A percentile compares a stretch with the other conserved stretches of the same genome.
Evolutionary conservation across 2,113 vertebrate species (phyloP).

Genomic region (Solenodon paradoxus): DNA sequence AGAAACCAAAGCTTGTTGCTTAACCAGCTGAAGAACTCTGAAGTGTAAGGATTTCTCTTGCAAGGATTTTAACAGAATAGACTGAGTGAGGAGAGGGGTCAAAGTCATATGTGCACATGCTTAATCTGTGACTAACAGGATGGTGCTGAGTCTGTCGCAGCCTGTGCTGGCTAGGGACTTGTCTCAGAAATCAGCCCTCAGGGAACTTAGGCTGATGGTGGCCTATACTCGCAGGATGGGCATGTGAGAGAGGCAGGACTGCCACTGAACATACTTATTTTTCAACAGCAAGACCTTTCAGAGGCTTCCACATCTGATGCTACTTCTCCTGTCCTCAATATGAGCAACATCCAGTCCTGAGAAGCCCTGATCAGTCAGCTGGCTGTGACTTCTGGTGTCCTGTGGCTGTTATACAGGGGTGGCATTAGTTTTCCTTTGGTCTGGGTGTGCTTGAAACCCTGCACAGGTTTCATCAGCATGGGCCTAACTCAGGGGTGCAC

Average conservation of each 20-base stretch:
- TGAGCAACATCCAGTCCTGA: conserved; percentile 74
- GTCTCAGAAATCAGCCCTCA: no score
- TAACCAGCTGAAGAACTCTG: no score
- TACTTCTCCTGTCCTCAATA: conserved; percentile 81
- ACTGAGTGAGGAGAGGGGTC: no score
- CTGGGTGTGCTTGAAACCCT: neutral
- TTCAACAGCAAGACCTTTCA: conserved; percentile 84
- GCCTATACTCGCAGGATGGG: no score
- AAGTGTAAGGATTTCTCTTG: no score
- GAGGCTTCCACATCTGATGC: conserved; percentile 83
- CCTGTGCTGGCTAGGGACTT: neutral
- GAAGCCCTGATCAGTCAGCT: neutral
- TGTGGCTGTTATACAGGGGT: neutral
- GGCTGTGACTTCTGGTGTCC: neutral
- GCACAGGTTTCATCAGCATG: neutral
- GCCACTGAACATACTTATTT: conserved; percentile 42
- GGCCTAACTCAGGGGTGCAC: no score
- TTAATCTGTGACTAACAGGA: neutral
- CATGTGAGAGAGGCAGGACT: no score
- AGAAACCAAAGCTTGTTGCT: no score
- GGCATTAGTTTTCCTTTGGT: neutral
- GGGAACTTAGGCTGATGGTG: no score
- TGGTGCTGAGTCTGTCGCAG: neutral
- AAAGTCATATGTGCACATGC: neutral
- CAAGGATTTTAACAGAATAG: no score